phyloP scores from a whole-genome alignment of 2,113 vertebrate genomes.

The Cyanocitta stelleri region DNA sequence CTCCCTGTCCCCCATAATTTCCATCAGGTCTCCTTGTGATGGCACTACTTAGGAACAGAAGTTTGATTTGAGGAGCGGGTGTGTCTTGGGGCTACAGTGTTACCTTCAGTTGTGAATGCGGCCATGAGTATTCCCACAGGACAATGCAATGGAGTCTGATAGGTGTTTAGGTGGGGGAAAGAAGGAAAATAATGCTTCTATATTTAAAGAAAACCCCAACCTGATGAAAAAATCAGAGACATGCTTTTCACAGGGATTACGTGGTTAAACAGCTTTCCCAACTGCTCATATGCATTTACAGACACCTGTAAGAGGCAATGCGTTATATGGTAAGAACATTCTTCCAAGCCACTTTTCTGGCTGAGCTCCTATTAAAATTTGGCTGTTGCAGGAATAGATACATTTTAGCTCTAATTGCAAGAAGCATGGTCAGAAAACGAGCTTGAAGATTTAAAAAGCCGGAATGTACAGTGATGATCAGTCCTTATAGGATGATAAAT shows the following conservation, averaged over 20 bases:
- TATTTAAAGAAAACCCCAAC: neutral
- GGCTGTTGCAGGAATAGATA: neutral
- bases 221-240: neutral
- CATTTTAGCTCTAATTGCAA: neutral
- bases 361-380: neutral
- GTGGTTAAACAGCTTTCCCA: neutral
- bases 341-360: neutral
- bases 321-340: neutral
- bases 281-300: neutral
- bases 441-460: neutral
- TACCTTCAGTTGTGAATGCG: neutral
- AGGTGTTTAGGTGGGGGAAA: neutral
- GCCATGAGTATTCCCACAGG: neutral
- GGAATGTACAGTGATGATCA: neutral
- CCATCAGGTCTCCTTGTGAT: neutral
- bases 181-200: neutral
- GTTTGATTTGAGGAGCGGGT: neutral
- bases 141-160: neutral
- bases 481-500: neutral
- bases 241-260: neutral
- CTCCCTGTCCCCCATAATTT: neutral
- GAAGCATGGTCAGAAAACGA: neutral
- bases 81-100: neutral
- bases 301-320: neutral
- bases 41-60: neutral